A percentile compares a stretch with the other conserved stretches of the same genome.
Evolutionary conservation across 2,113 vertebrate species (phyloP).

Genomic region (Oreotrochilus melanogaster): DNA sequence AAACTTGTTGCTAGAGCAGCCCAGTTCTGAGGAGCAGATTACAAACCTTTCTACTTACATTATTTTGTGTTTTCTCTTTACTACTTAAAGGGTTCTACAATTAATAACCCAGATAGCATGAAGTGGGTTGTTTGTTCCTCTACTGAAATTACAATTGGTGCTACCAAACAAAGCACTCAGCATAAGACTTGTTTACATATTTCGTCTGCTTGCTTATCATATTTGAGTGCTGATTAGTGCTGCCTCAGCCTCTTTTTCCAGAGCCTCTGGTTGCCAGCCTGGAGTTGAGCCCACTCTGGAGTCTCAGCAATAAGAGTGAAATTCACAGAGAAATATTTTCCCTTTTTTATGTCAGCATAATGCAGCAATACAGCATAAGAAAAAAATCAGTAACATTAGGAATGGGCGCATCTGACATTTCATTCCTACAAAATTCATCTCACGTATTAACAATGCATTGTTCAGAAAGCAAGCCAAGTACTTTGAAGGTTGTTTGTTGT

Average conservation of each 20-base stretch:
- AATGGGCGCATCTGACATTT: background rate
- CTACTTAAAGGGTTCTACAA: background rate
- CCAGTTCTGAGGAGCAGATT: background rate
- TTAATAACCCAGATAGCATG: constrained; percentile 8
- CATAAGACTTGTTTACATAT: constrained; percentile 50
- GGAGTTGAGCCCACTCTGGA: background rate
- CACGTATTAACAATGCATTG: background rate
- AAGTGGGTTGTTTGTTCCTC: constrained; percentile 36
- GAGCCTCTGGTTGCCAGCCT: background rate
- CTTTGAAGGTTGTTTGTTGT: background rate
- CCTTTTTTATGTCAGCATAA: too few relatives aligned
- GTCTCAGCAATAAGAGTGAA: background rate
- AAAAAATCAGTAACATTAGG: background rate
- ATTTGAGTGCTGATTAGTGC: constrained; percentile 19
- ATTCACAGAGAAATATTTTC: background rate
- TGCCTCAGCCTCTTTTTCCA: constrained; percentile 1
- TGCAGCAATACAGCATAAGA: background rate
- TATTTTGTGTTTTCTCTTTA: background rate
- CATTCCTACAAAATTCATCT: background rate
- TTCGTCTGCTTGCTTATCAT: constrained; percentile 23
- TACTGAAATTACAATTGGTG: constrained; percentile 17
- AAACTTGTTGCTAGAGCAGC: background rate
- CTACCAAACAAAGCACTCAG: constrained; percentile 32
- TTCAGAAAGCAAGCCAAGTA: background rate
- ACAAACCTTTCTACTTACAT: background rate